Evolutionary conservation across 2,113 vertebrate genomes (phyloP).

Genomic region (Phycodurus eques): DNA sequence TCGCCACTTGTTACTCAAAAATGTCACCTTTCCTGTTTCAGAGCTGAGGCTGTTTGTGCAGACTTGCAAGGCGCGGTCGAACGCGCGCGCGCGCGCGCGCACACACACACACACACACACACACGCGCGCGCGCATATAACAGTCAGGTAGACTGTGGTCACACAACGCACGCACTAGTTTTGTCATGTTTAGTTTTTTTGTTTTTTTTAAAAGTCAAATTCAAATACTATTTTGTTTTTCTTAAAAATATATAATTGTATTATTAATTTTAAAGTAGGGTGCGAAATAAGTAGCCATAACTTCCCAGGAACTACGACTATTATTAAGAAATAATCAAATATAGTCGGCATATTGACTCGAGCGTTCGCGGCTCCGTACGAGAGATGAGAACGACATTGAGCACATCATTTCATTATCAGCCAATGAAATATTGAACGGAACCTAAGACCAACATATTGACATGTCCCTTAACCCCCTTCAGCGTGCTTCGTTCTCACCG

Average conservation of each 20-base stretch:
- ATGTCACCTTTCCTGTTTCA: slow-evolving; percentile 84
- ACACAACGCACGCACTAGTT: slow-evolving; percentile 63
- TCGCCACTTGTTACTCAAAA: slow-evolving; percentile 76
- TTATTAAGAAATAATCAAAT: too few relatives aligned
- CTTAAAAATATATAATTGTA: too few relatives aligned
- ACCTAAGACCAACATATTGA: neutral
- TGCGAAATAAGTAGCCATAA: neutral
- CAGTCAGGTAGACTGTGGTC: slow-evolving; percentile 64
- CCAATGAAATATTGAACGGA: neutral
- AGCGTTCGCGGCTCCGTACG: too few relatives aligned
- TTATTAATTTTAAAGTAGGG: neutral
- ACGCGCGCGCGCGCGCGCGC: slow-evolving; percentile 13
- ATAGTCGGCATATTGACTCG: too few relatives aligned
- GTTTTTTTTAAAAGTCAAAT: too few relatives aligned
- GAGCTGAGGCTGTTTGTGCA: slow-evolving; percentile 72
- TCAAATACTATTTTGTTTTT: too few relatives aligned
- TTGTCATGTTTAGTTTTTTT: neutral
- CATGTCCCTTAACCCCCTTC: neutral
- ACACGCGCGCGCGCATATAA: neutral
- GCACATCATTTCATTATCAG: neutral
- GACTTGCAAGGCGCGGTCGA: slow-evolving; percentile 75
- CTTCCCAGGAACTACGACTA: neutral
- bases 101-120: too few relatives aligned
- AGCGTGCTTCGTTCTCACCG: slow-evolving; percentile 57
- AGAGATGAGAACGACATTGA: neutral